Percentiles rank a stretch among this genome's conserved stretches.
Conservation (phyloP, 2,797 vertebrate genomes). For the Fistularia commersonii region DNA sequence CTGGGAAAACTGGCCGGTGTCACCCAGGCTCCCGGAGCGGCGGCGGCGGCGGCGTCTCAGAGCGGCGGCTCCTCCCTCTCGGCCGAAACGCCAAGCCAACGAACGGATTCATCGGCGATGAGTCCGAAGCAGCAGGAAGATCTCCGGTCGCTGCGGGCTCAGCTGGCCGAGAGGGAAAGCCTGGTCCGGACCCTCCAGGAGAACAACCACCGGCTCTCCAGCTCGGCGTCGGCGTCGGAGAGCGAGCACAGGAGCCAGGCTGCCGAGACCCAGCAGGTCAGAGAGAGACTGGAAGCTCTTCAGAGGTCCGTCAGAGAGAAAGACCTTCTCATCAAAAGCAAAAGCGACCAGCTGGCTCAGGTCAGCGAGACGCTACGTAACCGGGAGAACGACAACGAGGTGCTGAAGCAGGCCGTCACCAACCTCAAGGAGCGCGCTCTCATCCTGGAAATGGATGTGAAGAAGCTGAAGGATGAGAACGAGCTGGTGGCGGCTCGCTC, state of each 20-base stretch:
- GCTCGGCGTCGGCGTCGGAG: slow-evolving; percentile 81
- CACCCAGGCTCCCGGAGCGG: slow-evolving; percentile 57
- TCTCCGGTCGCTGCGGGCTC: slow-evolving; percentile 71
- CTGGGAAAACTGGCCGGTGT: slow-evolving; percentile 86
- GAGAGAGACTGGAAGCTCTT: slow-evolving; percentile 80
- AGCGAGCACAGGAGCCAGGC: slow-evolving; percentile 78
- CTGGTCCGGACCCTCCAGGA: slow-evolving; percentile 88
- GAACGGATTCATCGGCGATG: slow-evolving; percentile 2
- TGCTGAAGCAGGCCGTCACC: slow-evolving; percentile 95
- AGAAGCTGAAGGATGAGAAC: slow-evolving; percentile 91
- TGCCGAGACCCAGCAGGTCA: slow-evolving; percentile 75
- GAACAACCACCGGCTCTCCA: slow-evolving; percentile 87
- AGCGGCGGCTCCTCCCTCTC: slow-evolving; percentile 16
- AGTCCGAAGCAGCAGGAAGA: slow-evolving; percentile 65
- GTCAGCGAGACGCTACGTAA: slow-evolving; percentile 85
- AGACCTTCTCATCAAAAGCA: slow-evolving; percentile 94
- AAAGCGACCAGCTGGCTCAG: slow-evolving; percentile 88
- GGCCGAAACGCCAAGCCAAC: slow-evolving; percentile 22
- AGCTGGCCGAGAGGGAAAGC: slow-evolving; percentile 81
- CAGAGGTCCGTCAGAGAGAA: slow-evolving; percentile 90
- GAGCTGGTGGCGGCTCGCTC: slow-evolving; percentile 79
- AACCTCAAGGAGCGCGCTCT: slow-evolving; percentile 93
- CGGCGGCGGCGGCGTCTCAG: slow-evolving; percentile 6
- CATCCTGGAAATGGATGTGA: slow-evolving; percentile 88
- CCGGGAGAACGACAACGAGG: slow-evolving; percentile 92